Conservation (phyloP, 2,113 vertebrate species). For the Corythoichthys intestinalis region DNA sequence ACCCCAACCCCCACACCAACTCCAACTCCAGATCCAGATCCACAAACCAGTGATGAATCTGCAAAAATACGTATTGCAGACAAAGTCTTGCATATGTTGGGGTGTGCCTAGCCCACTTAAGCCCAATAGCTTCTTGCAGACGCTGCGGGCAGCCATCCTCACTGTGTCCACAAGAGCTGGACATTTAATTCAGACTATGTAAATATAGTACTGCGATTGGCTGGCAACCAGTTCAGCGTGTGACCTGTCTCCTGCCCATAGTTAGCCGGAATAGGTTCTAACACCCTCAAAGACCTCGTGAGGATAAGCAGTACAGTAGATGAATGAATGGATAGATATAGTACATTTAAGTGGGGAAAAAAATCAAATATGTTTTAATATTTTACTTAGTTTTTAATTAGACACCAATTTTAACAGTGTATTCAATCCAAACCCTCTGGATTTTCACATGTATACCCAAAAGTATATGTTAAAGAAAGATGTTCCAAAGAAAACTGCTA, state of each 20-base stretch:
- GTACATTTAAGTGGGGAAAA: neutral
- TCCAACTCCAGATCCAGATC: neutral
- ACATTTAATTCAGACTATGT: neutral
- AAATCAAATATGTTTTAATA: conserved; percentile 3
- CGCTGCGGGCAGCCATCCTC: neutral
- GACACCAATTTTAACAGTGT: neutral
- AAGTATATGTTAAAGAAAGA: neutral
- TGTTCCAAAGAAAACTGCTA: neutral
- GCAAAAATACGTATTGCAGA: conserved; percentile 8
- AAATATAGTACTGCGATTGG: neutral
- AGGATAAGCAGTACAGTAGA: too few species aligned
- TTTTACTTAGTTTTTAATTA: neutral
- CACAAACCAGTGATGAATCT: conserved; percentile 4
- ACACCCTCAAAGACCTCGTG: too few species aligned
- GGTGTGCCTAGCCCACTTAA: neutral
- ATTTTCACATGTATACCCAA: neutral
- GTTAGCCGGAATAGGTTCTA: too few species aligned
- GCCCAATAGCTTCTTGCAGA: neutral
- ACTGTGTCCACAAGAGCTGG: neutral
- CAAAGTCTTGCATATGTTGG: conserved; percentile 8
- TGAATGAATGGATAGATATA: too few species aligned
- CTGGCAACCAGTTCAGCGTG: too few species aligned
- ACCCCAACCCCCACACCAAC: neutral
- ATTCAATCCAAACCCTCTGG: neutral
- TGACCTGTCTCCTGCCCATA: too few species aligned